Evolutionary conservation across 2,888 invertebrate genomes (phyloP), one percentile per base, ranked within the genome.

Genomic region (Sialis lutaria): DNA sequence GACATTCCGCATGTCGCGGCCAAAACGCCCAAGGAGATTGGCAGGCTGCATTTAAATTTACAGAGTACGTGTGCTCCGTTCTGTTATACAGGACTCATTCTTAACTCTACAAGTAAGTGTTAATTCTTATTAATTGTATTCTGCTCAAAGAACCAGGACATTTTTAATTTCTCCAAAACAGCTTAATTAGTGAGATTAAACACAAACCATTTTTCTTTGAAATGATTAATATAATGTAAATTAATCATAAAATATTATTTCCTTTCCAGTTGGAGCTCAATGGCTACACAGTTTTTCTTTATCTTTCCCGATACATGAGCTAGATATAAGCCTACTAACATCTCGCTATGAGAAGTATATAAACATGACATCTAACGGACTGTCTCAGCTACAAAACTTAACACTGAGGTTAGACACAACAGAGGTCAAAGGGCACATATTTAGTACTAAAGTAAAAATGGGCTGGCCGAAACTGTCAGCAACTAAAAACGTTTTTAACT

Each of bases 71-170:
- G 91, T 65, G 70, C 65, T 53, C 75, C 77, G 42, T 68, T 74
- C 57, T 89, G 88, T 66, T 90, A 88, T 67, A 72, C 82, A 40
- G 87, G 88, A 7, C 71, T 89, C 50, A 72, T 77, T 45, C 62
- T 79, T 13, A 70, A 74, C 55, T 68, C 75, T 44, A 69, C 75
- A 54, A 78, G 85, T 84, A 64, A 56, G 60, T 52, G 44, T 13
- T 42, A 32, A 41, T 31, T 42, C 31, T 8, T 10, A 47, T 40
- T 9, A 33, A 22, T 22, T 22, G n/a, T n/a, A n/a, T n/a, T n/a
- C n/a, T n/a, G n/a, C n/a, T n/a, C n/a, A n/a, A n/a, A n/a, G n/a
- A n/a, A n/a, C n/a, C n/a, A n/a, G n/a, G n/a, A n/a, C n/a, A n/a
- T n/a, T n/a, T n/a, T n/a, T n/a, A n/a, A n/a, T n/a, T n/a, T n/a